Evolutionary conservation across 64 coral and sea anemone genomes (phyloP).

Genomic region (Montipora sp.): DNA sequence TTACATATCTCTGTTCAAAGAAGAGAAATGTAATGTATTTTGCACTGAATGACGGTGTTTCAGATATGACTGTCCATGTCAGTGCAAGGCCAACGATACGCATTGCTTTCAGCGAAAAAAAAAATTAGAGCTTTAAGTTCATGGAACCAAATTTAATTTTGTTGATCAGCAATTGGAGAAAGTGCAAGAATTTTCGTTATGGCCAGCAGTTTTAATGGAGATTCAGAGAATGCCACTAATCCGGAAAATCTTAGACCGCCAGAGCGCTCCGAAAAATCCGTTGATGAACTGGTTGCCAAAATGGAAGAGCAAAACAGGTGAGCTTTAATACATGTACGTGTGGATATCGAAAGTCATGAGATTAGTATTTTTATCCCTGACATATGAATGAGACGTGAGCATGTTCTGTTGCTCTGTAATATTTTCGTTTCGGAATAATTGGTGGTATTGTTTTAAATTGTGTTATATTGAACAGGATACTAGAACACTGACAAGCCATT

Average conservation of each 20-base stretch:
- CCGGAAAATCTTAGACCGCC: slow-evolving; percentile 12
- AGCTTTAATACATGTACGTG: not conserved
- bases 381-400: too few species aligned
- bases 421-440: too few species aligned
- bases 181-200: not conserved
- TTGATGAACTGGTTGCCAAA: slow-evolving; percentile 75
- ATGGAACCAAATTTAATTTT: not conserved
- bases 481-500: too few species aligned
- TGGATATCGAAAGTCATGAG: too few species aligned
- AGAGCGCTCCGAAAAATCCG: slow-evolving; percentile 51
- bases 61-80: not conserved
- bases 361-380: too few species aligned
- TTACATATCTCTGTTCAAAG: not conserved
- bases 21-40: not conserved
- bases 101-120: not conserved
- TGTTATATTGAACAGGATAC: too few species aligned
- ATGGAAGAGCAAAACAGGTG: slow-evolving; percentile 93
- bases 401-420: too few species aligned
- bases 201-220: slow-evolving; percentile 15
- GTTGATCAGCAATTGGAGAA: not conserved
- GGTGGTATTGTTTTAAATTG: too few species aligned
- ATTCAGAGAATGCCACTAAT: not conserved
- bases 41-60: not conserved
- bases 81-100: not conserved
- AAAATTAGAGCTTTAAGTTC: not conserved